phyloP scores from a whole-genome alignment of 2,888 invertebrate genomes.

The Leptopilina syphax region DNA sequence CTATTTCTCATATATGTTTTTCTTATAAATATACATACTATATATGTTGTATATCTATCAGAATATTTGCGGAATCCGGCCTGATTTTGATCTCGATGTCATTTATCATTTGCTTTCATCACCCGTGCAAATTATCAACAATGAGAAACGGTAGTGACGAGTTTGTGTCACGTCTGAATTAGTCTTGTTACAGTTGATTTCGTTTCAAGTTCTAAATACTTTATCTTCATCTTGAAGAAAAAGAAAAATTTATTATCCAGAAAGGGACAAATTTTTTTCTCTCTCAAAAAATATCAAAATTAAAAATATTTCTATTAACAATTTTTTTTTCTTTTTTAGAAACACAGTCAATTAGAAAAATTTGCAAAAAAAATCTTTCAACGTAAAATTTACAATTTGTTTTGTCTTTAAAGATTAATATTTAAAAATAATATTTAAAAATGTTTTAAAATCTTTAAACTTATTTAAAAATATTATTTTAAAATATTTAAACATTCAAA shows the following conservation, averaged over 20 bases:
- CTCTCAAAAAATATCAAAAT: too few relatives aligned
- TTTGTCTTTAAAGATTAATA: too few relatives aligned
- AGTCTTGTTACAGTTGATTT: slow-evolving; percentile 31
- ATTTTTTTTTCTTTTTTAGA: too few relatives aligned
- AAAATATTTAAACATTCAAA: too few relatives aligned
- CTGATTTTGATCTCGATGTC: slow-evolving; percentile 35
- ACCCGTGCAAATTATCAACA: slow-evolving; percentile 32
- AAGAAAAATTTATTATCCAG: not conserved
- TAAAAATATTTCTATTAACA: too few relatives aligned
- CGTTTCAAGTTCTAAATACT: slow-evolving; percentile 23
- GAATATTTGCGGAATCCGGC: slow-evolving; percentile 31
- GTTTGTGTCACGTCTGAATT: slow-evolving; percentile 37
- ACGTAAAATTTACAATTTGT: too few relatives aligned
- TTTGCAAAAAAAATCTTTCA: too few relatives aligned
- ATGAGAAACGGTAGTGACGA: slow-evolving; percentile 41
- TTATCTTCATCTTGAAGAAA: slow-evolving; percentile 21
- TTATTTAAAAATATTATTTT: too few relatives aligned
- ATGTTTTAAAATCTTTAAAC: too few relatives aligned
- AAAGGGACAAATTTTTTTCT: too few relatives aligned
- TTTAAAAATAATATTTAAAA: too few relatives aligned
- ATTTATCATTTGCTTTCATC: slow-evolving; percentile 40
- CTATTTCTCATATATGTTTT: slow-evolving; percentile 16
- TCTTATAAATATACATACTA: not conserved
- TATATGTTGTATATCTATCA: not conserved
- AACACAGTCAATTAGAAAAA: too few relatives aligned